Conservation (phyloP, 2,113 vertebrate species). For the Aegypius monachus region DNA sequence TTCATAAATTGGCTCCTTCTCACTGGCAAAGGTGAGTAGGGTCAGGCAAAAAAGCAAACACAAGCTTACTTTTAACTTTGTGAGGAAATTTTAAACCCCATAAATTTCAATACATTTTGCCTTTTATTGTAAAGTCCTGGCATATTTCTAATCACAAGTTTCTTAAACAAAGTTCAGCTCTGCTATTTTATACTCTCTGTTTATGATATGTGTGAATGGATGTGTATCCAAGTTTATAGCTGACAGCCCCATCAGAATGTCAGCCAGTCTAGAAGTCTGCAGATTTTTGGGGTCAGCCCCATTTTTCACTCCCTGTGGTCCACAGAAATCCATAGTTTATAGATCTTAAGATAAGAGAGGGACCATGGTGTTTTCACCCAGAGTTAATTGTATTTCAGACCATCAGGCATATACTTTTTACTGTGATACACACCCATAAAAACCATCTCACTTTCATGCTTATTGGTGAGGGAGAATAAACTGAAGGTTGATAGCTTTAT, state of each 20-base stretch:
- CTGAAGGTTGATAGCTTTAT: background rate
- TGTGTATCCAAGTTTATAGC: background rate
- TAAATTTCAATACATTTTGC: slow-evolving; percentile 16
- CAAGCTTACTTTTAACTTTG: background rate
- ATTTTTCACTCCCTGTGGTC: background rate
- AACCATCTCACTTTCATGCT: background rate
- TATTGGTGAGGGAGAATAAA: background rate
- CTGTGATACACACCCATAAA: background rate
- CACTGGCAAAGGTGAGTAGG: slow-evolving; percentile 2
- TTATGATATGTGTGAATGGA: background rate
- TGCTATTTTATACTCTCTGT: background rate
- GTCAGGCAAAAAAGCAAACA: slow-evolving; percentile 14
- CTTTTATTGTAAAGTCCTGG: slow-evolving; percentile 21
- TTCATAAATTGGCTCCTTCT: background rate
- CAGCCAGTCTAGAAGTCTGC: background rate
- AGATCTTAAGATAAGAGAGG: background rate
- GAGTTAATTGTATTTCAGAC: background rate
- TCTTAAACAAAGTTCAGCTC: background rate
- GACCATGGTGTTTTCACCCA: background rate
- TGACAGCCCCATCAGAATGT: background rate
- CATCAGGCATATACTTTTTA: background rate
- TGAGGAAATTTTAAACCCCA: slow-evolving; percentile 11
- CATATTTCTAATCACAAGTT: slow-evolving; percentile 7
- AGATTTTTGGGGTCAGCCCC: background rate
- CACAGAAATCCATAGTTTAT: background rate